Base-by-base conservation (phyloP, 53 echinoderm and acorn worm species). In the Paelopatides confundens region DNA sequence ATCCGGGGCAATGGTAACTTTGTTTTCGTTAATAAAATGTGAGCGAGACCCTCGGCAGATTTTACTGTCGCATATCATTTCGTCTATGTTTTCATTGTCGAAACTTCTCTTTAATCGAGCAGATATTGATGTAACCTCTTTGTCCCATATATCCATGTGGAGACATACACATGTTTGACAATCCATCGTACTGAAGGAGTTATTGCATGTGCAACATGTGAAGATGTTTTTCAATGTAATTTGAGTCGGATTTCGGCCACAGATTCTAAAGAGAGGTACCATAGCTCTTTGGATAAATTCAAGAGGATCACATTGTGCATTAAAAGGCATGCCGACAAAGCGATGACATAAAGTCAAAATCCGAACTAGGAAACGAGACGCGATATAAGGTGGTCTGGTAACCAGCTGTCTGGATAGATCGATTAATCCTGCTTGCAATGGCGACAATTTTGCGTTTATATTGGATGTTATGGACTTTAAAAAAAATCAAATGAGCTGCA, bases 211-310 rank as follows among this genome's bases (percentile, higher is more conserved):
- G 14, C 28, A 29, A 29, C 66, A 31, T 31, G 4, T 66, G 66
- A 31, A 33, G 15, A 66, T 29, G 34, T 31, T 66, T 29, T 15
- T 31, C 5, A 66, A 1, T 66, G 66, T 66, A 31, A 33, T 30
- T 33, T 66, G 66, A 31, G 28, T 66, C 34, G 66, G 66, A 33
- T 66, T 66, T 29, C 66, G 66, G 6, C 66, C 66, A 66, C 66
- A 66, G 28, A 31, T 29, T 27, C 32, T 24, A 66, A 66, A 30
- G 66, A 66, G 31, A 66, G 31, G 31, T 31, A 66, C 66, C 66
- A 31, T 14, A 31, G 28, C 34, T 66, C 66, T 66, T 66, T 66
- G 66, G 28, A 66, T 66, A 29, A 66, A 66, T 29, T 66, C 66
- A 66, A 66, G 66, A 29, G 66, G 66, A 29, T 66, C 66, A 33